Conservation (phyloP, 2,797 vertebrate species). For the Orestias chungarensis region DNA sequence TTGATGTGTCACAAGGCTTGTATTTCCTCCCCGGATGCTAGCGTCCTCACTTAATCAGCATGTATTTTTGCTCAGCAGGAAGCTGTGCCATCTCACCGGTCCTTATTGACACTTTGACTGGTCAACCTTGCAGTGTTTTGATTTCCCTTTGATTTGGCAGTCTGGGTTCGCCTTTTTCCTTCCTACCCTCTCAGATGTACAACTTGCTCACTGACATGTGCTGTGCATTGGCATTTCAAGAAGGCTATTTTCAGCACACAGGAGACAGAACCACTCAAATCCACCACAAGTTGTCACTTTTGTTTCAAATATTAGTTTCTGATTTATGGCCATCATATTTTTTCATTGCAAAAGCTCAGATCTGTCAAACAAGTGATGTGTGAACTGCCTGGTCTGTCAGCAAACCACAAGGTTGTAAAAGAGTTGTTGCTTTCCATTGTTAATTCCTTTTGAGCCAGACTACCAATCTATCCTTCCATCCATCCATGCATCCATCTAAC, state of each 20-base stretch:
- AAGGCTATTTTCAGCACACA: slow-evolving; percentile 36
- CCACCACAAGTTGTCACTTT: slow-evolving; percentile 47
- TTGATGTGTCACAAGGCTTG: slow-evolving; percentile 20
- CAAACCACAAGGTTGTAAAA: not conserved
- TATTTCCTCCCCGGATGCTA: slow-evolving; percentile 29
- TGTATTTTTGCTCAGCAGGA: slow-evolving; percentile 48
- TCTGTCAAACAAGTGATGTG: slow-evolving; percentile 50
- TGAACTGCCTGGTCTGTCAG: slow-evolving; percentile 49
- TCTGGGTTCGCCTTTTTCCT: slow-evolving; percentile 9
- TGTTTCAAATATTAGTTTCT: slow-evolving; percentile 50
- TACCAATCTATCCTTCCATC: not conserved
- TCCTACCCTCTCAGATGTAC: slow-evolving; percentile 2
- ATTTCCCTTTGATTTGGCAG: slow-evolving; percentile 70
- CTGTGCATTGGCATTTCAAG: slow-evolving; percentile 48
- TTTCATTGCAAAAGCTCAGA: slow-evolving; percentile 30
- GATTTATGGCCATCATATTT: slow-evolving; percentile 54
- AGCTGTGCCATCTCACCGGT: slow-evolving; percentile 38
- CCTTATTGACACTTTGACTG: slow-evolving; percentile 63
- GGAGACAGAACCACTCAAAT: slow-evolving; percentile 33
- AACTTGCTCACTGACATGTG: slow-evolving; percentile 53
- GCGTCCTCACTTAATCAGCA: slow-evolving; percentile 39
- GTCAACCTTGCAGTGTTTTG: slow-evolving; percentile 56
- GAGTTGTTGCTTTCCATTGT: not conserved
- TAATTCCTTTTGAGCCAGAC: not conserved
- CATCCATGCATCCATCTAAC: not conserved